These are phyloP conservation scores for Scolopax bukidnonensis DNA, from an alignment of 2,797 vertebrate genomes.

Conservation along the genomic window DNA sequence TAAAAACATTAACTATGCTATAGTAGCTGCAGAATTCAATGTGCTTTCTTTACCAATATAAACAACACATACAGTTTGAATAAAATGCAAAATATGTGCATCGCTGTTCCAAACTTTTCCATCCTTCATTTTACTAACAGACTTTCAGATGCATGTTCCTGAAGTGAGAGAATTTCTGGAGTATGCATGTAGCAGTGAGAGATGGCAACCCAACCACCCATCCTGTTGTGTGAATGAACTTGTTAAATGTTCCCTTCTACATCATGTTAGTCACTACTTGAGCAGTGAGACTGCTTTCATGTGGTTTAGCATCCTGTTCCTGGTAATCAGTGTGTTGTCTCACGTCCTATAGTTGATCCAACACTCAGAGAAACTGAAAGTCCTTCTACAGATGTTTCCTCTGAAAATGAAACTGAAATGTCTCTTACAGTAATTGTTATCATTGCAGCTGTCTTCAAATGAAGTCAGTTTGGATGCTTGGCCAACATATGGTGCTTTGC, in stretches of 20 bases:
- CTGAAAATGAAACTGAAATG: conserved; percentile 61
- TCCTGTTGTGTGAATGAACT: conserved; percentile 1
- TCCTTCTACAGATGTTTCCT: conserved; percentile 36
- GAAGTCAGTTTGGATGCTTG: neutral
- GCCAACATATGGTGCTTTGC: neutral
- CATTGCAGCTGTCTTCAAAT: neutral
- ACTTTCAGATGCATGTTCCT: conserved; percentile 6
- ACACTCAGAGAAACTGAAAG: conserved; percentile 31
- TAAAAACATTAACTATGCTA: neutral
- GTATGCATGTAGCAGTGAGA: neutral
- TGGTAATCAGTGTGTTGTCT: neutral
- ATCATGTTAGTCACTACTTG: conserved; percentile 37
- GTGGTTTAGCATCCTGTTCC: conserved; percentile 59
- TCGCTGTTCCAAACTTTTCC: neutral
- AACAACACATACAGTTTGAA: neutral
- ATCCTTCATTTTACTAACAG: conserved; percentile 1
- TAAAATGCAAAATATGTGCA: neutral
- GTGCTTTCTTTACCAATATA: neutral
- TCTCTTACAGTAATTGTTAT: neutral
- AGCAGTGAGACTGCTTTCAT: conserved; percentile 8
- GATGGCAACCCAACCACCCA: conserved; percentile 37
- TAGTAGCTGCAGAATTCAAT: neutral
- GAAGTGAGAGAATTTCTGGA: conserved; percentile 35
- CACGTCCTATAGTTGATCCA: conserved; percentile 4
- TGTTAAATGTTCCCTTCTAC: conserved; percentile 35